Base-by-base conservation (phyloP, 2,797 vertebrate genomes). In the Labroides dimidiatus region DNA sequence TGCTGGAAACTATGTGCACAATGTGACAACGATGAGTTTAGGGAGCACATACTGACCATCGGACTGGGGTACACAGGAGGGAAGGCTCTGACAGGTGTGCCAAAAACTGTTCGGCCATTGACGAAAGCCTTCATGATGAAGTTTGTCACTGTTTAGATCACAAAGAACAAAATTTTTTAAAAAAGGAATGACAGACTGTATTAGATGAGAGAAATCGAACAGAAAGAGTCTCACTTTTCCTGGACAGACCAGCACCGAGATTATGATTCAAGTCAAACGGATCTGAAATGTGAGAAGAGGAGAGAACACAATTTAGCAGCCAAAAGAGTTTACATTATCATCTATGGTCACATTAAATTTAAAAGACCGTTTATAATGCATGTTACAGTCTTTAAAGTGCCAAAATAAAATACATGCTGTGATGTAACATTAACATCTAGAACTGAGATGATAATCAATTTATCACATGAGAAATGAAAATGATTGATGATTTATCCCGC, bases 101-200 rank as follows among this genome's bases (percentile, higher is more conserved):
- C 97, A 89, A 98, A 98, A 73, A 98, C 91, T 65, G 92, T 95
- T 87, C 97, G 95, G 68, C 96, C 97, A 69, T 98, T 98, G 84
- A 98, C 96, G 89, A 98, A 97, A 59, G 96, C 97, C 89, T 99
- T 99, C 96, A 98, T 98, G 92, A 99, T 99, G 93, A 98, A 99
- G 92, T 97, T 97, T 61, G 96, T 98, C 97, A 99, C 97, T 98
- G 84, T 76, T 80, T 76, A 33, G 10, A 67, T 17, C 9, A 58
- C 15, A 63, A 7, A 52, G 8, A 42, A 19, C 36, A 30, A 10
- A 16, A 21, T 6, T 27, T 14, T 19, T 3, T 19, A 3, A 56
- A 45, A 56, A 48, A 45, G 51, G 1, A 54, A 1, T 53, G n/a
- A 48, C 1, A 39, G 37, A 39, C 6, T 13, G 6, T 14, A 39